Evolutionary conservation across 2,797 vertebrate genomes (phyloP).

Genomic region (Percopsis omiscomaycus): DNA sequence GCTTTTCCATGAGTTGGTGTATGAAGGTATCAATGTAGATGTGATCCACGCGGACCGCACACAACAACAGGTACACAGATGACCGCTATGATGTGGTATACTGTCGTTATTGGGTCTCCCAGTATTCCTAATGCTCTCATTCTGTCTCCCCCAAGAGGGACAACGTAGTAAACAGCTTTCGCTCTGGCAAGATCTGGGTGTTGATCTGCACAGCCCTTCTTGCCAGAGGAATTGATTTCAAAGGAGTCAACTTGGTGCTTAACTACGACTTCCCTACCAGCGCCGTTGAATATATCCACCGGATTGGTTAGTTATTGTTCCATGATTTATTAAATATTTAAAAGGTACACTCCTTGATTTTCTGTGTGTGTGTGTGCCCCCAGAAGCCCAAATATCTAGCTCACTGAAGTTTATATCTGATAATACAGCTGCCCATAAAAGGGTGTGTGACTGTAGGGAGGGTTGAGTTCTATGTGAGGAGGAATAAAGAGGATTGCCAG

Average conservation of each 20-base stretch:
- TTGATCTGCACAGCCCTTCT: conserved; percentile 94
- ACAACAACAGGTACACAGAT: conserved; percentile 87
- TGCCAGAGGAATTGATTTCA: conserved; percentile 96
- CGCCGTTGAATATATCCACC: conserved; percentile 94
- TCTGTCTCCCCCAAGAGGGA: conserved; percentile 80
- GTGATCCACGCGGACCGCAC: conserved; percentile 95
- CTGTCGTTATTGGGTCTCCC: not conserved
- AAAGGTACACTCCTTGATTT: not conserved
- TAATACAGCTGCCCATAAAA: too few relatives aligned
- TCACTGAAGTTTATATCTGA: too few relatives aligned
- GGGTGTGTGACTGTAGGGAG: too few relatives aligned
- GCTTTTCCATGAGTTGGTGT: conserved; percentile 93
- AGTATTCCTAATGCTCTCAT: not conserved
- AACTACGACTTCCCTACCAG: conserved; percentile 97
- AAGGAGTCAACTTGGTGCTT: conserved; percentile 93
- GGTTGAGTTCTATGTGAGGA: too few relatives aligned
- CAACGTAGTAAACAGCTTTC: conserved; percentile 89
- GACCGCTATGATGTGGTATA: too few relatives aligned
- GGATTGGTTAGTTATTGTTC: conserved; percentile 83
- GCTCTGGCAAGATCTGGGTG: conserved; percentile 96
- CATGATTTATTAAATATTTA: not conserved
- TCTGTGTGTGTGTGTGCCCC: not conserved
- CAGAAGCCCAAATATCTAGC: too few relatives aligned
- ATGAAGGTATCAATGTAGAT: conserved; percentile 96
- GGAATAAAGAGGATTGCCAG: too few relatives aligned